Evolutionary conservation across 2,797 vertebrate genomes (phyloP).

Genomic region (Lithobates sylvaticus): DNA sequence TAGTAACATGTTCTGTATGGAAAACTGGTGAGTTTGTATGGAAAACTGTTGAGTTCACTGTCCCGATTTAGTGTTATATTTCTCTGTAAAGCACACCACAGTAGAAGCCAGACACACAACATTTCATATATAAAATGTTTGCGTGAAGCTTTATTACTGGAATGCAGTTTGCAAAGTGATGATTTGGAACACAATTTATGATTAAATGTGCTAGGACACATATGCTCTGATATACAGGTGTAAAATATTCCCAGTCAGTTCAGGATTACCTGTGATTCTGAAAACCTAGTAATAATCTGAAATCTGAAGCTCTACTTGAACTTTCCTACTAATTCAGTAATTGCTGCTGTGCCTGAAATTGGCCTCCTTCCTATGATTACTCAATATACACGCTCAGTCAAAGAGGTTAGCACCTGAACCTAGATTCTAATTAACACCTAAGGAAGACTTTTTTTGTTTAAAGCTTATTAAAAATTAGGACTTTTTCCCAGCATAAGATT

Average conservation of each 20-base stretch:
- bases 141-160: not conserved
- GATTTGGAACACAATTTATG: slow-evolving; percentile 65
- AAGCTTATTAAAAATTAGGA: slow-evolving; percentile 73
- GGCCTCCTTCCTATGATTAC: slow-evolving; percentile 84
- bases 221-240: slow-evolving; percentile 70
- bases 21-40: too few species aligned
- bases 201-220: slow-evolving; percentile 48
- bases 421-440: slow-evolving; percentile 85
- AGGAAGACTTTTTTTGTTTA: slow-evolving; percentile 79
- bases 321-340: slow-evolving; percentile 97
- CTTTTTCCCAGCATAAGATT: slow-evolving; percentile 77
- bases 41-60: too few species aligned
- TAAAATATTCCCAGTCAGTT: slow-evolving; percentile 75
- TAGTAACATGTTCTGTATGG: too few species aligned
- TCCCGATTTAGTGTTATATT: not conserved
- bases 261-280: slow-evolving; percentile 90
- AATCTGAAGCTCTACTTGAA: slow-evolving; percentile 92
- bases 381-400: slow-evolving; percentile 78
- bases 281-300: slow-evolving; percentile 88
- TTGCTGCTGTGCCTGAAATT: slow-evolving; percentile 88
- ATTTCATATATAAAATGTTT: not conserved
- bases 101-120: not conserved
- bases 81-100: not conserved
- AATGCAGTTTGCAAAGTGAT: slow-evolving; percentile 5
- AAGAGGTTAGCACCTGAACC: slow-evolving; percentile 85